Evolutionary conservation across 2,113 vertebrate genomes (phyloP).

Genomic region (Dipodomys stephensi): DNA sequence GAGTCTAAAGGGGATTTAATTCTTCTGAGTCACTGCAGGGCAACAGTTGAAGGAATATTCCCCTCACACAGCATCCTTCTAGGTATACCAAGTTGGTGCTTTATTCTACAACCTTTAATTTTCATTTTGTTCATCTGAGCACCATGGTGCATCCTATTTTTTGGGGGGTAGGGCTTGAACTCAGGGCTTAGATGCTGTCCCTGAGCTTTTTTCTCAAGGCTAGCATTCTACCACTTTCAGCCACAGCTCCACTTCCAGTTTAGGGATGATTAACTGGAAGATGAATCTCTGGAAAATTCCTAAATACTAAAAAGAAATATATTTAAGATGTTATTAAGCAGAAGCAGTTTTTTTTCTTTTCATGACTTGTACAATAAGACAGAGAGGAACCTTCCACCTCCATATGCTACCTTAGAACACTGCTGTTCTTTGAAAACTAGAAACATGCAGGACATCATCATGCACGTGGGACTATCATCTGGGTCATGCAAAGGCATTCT

Average conservation of each 20-base stretch:
- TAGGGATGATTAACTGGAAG: no score
- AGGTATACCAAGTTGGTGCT: not conserved
- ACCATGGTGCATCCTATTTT: not conserved
- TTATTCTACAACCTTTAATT: not conserved
- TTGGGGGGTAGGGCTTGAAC: no score
- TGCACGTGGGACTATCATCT: not conserved
- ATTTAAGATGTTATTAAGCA: not conserved
- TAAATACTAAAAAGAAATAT: constrained; percentile 13
- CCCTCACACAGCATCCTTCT: accelerated
- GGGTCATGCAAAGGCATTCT: not conserved
- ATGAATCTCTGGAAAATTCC: not conserved
- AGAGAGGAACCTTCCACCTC: not conserved
- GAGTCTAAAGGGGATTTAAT: not conserved
- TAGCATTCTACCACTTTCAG: no score
- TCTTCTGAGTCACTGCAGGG: not conserved
- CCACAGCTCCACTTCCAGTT: no score
- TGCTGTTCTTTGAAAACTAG: constrained; percentile 43
- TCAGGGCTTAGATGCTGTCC: no score
- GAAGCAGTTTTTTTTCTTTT: not conserved
- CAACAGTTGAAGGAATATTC: not conserved
- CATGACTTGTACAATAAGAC: not conserved
- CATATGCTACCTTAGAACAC: not conserved
- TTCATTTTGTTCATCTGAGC: not conserved
- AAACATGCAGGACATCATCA: not conserved
- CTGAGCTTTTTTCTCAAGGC: no score